Conservation (phyloP, 2,113 vertebrate genomes). For the Antechinus stuartii region DNA sequence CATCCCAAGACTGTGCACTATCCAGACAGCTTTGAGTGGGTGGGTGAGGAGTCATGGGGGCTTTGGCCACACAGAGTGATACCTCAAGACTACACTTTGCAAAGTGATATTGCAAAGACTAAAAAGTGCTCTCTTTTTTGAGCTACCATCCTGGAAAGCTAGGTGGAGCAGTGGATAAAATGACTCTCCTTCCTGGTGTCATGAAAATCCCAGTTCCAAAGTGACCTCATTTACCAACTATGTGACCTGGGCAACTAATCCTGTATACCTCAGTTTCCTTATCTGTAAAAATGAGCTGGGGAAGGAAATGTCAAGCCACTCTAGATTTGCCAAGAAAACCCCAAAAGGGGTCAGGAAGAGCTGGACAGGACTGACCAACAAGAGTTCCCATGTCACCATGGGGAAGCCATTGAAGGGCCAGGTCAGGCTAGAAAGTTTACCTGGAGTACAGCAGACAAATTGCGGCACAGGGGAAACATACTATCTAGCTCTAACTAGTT, state of each 20-base stretch:
- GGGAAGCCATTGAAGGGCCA: neutral
- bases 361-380: too few relatives aligned
- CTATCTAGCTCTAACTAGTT: neutral
- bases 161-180: too few relatives aligned
- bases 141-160: neutral
- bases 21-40: neutral
- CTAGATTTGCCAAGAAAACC: neutral
- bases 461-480: neutral
- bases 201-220: neutral
- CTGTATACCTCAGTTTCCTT: neutral
- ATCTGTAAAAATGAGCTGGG: neutral
- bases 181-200: neutral
- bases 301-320: neutral
- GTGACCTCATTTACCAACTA: neutral
- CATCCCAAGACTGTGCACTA: neutral
- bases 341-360: neutral
- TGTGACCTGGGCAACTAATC: neutral
- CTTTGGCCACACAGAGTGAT: neutral
- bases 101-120: neutral
- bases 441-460: neutral
- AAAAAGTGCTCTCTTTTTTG: neutral
- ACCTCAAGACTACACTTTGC: neutral
- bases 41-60: neutral
- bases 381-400: too few relatives aligned
- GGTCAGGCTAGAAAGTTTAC: neutral